Percentiles rank a stretch among this genome's conserved stretches.
Conservation (phyloP, 2,888 invertebrate species). For the Mythimna pallens region DNA sequence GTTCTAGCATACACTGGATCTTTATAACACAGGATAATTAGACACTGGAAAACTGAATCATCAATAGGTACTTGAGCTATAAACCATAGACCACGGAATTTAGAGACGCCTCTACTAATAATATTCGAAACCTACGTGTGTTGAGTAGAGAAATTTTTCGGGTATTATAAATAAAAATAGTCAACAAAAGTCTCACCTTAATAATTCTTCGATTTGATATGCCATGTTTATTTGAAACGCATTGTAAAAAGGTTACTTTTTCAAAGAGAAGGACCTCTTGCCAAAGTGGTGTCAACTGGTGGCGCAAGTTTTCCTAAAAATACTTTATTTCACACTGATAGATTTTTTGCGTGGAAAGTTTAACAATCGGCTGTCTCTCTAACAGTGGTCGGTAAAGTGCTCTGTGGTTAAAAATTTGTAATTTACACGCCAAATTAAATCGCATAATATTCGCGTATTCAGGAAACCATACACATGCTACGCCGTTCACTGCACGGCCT, state of each 20-base stretch:
- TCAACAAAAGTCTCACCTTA: too few species aligned
- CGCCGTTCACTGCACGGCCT: conserved; percentile 57
- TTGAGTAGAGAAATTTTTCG: background rate
- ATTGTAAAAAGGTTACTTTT: background rate
- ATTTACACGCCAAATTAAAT: conserved; percentile 59
- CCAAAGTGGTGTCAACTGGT: background rate
- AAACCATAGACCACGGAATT: background rate
- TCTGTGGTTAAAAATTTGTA: conserved; percentile 16
- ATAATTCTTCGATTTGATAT: too few species aligned
- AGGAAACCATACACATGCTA: conserved; percentile 60
- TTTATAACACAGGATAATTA: conserved; percentile 22
- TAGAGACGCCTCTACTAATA: background rate
- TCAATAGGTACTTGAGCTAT: background rate
- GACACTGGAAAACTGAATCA: conserved; percentile 30
- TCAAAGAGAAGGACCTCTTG: background rate
- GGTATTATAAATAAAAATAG: too few species aligned
- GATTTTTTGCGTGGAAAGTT: background rate
- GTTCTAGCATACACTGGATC: conserved; percentile 11
- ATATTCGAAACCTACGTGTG: background rate
- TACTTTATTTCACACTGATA: background rate
- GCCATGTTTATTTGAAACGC: too few species aligned
- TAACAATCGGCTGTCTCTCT: background rate
- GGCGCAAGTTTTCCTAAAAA: background rate
- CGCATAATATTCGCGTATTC: conserved; percentile 55
- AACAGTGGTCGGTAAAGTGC: background rate